Conservation (phyloP, 2,797 vertebrate species). For the Brachyrhaphis roseni region DNA sequence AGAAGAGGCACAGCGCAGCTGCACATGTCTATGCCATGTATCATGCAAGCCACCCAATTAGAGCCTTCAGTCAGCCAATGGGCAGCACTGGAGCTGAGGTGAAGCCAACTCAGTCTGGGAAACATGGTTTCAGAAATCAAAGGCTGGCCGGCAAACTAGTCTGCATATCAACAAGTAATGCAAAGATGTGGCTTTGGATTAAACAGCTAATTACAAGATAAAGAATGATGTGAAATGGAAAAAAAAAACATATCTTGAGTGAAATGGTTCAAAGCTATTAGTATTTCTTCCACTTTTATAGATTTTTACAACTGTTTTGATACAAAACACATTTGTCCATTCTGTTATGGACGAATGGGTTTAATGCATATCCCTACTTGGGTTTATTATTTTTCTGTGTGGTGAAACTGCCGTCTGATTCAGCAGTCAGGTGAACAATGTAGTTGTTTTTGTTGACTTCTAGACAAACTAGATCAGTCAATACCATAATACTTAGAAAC, state of each 20-base stretch:
- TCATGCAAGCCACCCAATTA: conserved; percentile 53
- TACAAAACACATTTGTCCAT: no score
- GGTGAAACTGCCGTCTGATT: background rate
- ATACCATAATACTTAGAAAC: background rate
- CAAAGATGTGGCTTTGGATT: conserved; percentile 4
- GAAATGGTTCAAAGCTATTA: background rate
- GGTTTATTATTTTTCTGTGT: background rate
- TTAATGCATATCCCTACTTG: background rate
- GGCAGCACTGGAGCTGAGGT: conserved; percentile 39
- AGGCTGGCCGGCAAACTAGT: conserved; percentile 23
- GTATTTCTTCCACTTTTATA: background rate
- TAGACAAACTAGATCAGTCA: background rate
- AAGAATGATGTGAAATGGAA: background rate
- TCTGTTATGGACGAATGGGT: background rate
- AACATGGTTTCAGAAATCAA: conserved; percentile 27
- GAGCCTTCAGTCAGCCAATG: conserved; percentile 61
- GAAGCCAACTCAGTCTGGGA: conserved; percentile 44
- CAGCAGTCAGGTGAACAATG: background rate
- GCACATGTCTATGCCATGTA: conserved; percentile 59
- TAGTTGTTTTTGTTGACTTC: background rate
- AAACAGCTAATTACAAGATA: background rate
- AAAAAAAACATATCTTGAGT: background rate
- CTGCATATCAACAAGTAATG: conserved; percentile 24
- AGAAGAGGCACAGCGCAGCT: conserved; percentile 44
- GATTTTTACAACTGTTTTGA: background rate